A percentile compares a stretch with the other conserved stretches of the same genome.
phyloP scores from a whole-genome alignment of 1,140 invertebrate species.

The Drosophila nikananu region DNA sequence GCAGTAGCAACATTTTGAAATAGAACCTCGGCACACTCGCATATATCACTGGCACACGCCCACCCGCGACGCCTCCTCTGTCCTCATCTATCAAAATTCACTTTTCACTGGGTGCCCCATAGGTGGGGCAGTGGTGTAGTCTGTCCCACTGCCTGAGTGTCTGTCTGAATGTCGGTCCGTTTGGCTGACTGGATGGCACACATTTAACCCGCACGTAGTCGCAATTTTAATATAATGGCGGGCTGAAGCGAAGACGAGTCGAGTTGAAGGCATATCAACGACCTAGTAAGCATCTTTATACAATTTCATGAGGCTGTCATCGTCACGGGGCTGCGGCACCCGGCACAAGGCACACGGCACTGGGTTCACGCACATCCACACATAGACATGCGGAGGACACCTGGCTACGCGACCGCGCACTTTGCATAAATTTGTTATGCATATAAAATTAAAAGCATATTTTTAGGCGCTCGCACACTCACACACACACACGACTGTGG shows the following conservation, averaged over 20 bases:
- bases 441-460: constrained; percentile 85
- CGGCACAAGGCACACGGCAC: neutral
- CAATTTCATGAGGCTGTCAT: constrained; percentile 79
- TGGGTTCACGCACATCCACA: constrained; percentile 9
- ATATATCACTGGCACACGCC: constrained; percentile 41
- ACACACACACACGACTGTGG: too few relatives aligned
- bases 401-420: constrained; percentile 55
- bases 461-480: constrained; percentile 54
- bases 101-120: constrained; percentile 51
- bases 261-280: constrained; percentile 69
- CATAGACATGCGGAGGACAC: constrained; percentile 38
- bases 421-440: constrained; percentile 84
- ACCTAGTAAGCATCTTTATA: constrained; percentile 83
- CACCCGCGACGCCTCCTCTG: neutral
- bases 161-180: constrained; percentile 30
- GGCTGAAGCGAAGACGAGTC: constrained; percentile 49
- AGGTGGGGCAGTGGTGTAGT: neutral
- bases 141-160: constrained; percentile 13
- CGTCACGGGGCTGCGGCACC: constrained; percentile 15
- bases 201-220: constrained; percentile 78
- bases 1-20: constrained; percentile 41
- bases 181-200: constrained; percentile 52
- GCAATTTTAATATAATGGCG: constrained; percentile 77
- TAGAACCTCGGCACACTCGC: constrained; percentile 31
- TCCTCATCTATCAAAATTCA: constrained; percentile 78